Conservation (phyloP, 2,797 vertebrate species). For the Odontamblyopus lacepedii region DNA sequence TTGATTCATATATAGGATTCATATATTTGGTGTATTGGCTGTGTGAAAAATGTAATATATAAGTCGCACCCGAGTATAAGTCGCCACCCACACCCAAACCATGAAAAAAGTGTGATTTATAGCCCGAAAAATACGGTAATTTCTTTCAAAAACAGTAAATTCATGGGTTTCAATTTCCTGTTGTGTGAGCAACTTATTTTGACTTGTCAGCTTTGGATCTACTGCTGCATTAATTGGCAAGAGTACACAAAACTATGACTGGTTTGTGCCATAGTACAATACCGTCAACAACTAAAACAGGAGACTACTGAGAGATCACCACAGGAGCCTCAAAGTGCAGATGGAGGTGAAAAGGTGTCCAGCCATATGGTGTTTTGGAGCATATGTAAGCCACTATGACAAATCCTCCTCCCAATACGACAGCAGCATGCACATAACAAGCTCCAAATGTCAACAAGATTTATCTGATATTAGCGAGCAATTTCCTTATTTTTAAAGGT, state of each 20-base stretch:
- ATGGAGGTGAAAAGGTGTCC: slow-evolving; percentile 41
- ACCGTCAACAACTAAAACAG: slow-evolving; percentile 1
- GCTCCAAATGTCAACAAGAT: slow-evolving; percentile 28
- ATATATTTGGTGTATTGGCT: too few species aligned
- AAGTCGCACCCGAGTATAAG: too few species aligned
- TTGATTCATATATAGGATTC: too few species aligned
- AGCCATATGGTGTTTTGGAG: slow-evolving; percentile 58
- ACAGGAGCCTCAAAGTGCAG: slow-evolving; percentile 37
- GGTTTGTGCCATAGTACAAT: neutral
- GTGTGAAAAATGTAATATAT: too few species aligned
- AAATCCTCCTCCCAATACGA: slow-evolving; percentile 15
- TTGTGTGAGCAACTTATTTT: neutral
- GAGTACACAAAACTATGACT: neutral
- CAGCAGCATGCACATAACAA: neutral
- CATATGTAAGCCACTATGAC: slow-evolving; percentile 40
- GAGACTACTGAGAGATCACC: slow-evolving; percentile 20
- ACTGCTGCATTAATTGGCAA: neutral
- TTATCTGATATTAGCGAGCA: slow-evolving; percentile 8
- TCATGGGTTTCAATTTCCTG: too few species aligned
- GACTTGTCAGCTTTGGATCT: neutral
- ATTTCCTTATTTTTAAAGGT: neutral
- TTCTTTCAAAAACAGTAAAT: too few species aligned
- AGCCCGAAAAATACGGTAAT: too few species aligned
- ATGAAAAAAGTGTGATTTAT: too few species aligned
- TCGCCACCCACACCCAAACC: too few species aligned